A percentile compares a stretch with the other conserved stretches of the same genome.
phyloP scores from a whole-genome alignment of 2,797 vertebrate genomes.

The Eutrigla gurnardus region DNA sequence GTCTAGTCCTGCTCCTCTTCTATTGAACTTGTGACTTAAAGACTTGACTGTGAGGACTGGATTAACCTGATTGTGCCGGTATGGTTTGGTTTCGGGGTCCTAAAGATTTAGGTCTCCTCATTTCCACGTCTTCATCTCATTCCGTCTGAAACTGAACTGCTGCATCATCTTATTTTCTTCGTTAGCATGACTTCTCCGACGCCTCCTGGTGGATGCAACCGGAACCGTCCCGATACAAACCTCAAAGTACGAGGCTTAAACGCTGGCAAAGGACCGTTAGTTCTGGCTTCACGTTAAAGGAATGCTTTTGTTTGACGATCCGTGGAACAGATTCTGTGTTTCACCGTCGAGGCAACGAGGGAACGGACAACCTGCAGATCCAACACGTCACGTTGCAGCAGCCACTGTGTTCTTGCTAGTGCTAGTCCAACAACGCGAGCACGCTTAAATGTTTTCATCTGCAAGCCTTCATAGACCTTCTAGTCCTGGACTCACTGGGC shows the following conservation, averaged over 20 bases:
- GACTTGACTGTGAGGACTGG: constrained; percentile 9
- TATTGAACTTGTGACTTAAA: constrained; percentile 13
- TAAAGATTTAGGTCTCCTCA: constrained; percentile 8
- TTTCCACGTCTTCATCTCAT: constrained; percentile 30
- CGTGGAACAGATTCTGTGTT: not conserved
- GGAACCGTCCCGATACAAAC: not conserved
- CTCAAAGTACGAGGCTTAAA: not conserved
- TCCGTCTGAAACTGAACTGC: constrained; percentile 1
- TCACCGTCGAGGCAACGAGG: not conserved
- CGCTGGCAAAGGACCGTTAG: not conserved
- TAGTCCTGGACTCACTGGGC: constrained; percentile 15
- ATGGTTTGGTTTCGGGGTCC: constrained; percentile 16
- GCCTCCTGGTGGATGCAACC: not conserved
- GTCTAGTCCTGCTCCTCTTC: constrained; percentile 19
- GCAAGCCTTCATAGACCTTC: constrained; percentile 23
- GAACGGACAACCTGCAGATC: not conserved
- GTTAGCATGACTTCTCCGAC: not conserved
- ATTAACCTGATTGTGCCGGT: constrained; percentile 22
- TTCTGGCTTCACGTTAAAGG: not conserved
- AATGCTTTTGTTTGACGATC: not conserved
- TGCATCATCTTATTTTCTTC: not conserved
- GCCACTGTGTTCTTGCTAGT: constrained; percentile 12
- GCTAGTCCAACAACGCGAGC: constrained; percentile 1
- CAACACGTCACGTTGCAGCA: constrained; percentile 13
- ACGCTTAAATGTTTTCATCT: constrained; percentile 16